These are phyloP conservation scores for Rissa tridactyla DNA, from an alignment of 2,113 vertebrate genomes.

Conservation along the genomic window DNA sequence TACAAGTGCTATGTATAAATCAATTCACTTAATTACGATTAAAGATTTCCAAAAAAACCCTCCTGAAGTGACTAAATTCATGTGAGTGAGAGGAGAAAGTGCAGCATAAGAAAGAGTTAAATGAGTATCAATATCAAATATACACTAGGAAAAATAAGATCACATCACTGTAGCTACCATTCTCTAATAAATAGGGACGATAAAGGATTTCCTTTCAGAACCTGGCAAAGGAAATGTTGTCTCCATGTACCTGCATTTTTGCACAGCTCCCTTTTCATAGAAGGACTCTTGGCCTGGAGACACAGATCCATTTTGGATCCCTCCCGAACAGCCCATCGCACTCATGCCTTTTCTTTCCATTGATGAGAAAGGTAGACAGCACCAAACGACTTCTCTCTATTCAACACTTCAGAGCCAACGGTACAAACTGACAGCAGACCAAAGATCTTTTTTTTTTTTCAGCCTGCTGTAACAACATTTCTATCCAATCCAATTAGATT, in stretches of 20 bases:
- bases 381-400: accelerated
- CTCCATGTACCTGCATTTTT: background rate
- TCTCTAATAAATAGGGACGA: background rate
- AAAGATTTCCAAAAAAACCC: background rate
- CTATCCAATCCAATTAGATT: background rate
- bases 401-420: accelerated
- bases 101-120: background rate
- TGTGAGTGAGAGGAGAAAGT: background rate
- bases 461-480: background rate
- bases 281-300: background rate
- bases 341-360: background rate
- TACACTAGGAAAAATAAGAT: background rate
- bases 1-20: background rate
- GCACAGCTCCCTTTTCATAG: background rate
- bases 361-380: background rate
- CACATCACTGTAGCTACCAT: background rate
- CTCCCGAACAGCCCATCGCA: accelerated
- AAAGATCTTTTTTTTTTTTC: background rate
- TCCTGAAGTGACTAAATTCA: background rate
- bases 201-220: background rate
- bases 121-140: background rate
- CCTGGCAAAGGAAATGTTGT: background rate
- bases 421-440: background rate
- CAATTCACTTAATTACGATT: background rate
- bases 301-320: background rate